Percentiles rank a stretch among this genome's conserved stretches.
Conservation (phyloP, 1,140 invertebrate genomes). For the Acromyrmex echinatior region DNA sequence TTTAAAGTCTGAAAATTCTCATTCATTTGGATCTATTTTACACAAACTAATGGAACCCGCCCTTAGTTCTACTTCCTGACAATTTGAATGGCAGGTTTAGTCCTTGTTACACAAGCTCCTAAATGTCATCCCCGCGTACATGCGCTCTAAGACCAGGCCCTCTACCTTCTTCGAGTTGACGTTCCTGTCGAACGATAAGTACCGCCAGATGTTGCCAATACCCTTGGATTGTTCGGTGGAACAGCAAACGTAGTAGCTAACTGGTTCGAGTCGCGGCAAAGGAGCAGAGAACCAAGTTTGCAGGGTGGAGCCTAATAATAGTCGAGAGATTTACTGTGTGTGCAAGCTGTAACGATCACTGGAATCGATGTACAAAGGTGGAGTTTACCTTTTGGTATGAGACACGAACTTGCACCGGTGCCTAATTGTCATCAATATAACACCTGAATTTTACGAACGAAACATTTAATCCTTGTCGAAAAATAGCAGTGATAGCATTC, state of each 20-base stretch:
- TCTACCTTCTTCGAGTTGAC: conserved; percentile 54
- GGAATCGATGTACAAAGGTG: conserved; percentile 67
- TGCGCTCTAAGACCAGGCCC: conserved; percentile 33
- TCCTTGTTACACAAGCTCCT: conserved; percentile 67
- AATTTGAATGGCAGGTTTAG: conserved; percentile 62
- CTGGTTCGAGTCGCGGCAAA: conserved; percentile 70
- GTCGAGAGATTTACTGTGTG: conserved; percentile 69
- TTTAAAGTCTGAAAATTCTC: not conserved
- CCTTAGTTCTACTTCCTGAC: conserved; percentile 23
- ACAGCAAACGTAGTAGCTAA: conserved; percentile 74
- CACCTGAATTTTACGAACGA: conserved; percentile 6
- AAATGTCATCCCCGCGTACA: conserved; percentile 62
- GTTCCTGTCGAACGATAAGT: conserved; percentile 69
- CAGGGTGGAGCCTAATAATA: conserved; percentile 67
- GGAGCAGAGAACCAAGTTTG: conserved; percentile 71
- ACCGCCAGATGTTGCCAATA: conserved; percentile 79
- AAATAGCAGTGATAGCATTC: not conserved
- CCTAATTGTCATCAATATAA: conserved; percentile 44
- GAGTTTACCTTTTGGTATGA: conserved; percentile 54
- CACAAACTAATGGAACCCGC: conserved; percentile 33
- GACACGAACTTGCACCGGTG: conserved; percentile 6
- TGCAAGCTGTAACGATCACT: conserved; percentile 58
- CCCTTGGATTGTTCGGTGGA: conserved; percentile 74
- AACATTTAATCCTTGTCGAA: conserved; percentile 3
- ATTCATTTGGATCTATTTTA: conserved; percentile 39